Evolutionary conservation across 2,888 invertebrate genomes (phyloP).

Genomic region (Dolomedes plantarius): DNA sequence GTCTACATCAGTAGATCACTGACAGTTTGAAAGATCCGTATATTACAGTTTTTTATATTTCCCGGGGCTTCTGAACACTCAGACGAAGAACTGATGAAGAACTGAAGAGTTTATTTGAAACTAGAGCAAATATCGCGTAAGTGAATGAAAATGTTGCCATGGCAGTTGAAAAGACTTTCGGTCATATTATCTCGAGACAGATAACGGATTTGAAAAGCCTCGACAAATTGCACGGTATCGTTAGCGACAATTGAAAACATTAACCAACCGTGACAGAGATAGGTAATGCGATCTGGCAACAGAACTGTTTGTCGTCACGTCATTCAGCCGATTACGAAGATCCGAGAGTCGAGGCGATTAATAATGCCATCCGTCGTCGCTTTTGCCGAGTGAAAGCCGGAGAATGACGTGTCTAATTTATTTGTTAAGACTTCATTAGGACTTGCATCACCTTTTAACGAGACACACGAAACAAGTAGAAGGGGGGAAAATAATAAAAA

Average conservation of each 20-base stretch:
- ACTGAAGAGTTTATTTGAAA: too few species aligned
- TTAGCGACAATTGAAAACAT: slow-evolving; percentile 15
- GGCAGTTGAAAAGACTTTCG: too few species aligned
- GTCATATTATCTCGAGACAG: too few species aligned
- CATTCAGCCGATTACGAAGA: slow-evolving; percentile 5
- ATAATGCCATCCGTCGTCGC: not conserved
- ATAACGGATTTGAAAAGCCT: not conserved
- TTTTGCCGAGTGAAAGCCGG: not conserved
- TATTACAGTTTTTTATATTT: too few species aligned
- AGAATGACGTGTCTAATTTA: slow-evolving; percentile 20
- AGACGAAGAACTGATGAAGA: too few species aligned
- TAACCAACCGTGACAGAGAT: slow-evolving; percentile 6
- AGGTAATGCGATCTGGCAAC: slow-evolving; percentile 12
- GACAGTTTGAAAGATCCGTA: too few species aligned
- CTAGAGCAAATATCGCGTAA: too few species aligned
- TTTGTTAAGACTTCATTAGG: slow-evolving; percentile 21
- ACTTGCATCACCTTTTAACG: slow-evolving; percentile 15
- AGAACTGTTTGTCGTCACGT: slow-evolving; percentile 7
- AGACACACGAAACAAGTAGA: not conserved
- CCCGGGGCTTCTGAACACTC: too few species aligned
- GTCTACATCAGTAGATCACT: too few species aligned
- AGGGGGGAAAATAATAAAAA: not conserved
- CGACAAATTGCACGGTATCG: not conserved
- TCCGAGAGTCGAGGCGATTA: not conserved
- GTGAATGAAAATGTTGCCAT: too few species aligned